Conservation (phyloP, 2,113 vertebrate genomes). For the Etheostoma spectabile region DNA sequence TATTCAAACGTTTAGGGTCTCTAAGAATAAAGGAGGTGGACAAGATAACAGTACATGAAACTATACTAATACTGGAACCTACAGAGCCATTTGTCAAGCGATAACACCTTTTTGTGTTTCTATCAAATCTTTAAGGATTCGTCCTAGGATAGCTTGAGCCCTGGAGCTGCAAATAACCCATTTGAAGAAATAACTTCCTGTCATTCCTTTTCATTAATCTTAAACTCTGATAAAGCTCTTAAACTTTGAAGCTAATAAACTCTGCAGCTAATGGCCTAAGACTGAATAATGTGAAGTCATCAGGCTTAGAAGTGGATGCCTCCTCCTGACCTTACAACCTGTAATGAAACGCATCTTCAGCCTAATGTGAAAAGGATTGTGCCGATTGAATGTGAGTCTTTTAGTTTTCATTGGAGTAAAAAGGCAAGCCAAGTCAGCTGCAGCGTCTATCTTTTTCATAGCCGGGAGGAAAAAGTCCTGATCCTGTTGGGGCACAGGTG, state of each 20-base stretch:
- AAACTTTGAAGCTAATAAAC: slow-evolving; percentile 54
- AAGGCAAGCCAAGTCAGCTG: background rate
- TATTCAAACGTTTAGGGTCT: background rate
- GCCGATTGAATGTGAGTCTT: slow-evolving; percentile 21
- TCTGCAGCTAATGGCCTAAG: slow-evolving; percentile 51
- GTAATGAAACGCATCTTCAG: slow-evolving; percentile 56
- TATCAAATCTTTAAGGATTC: slow-evolving; percentile 22
- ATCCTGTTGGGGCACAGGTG: slow-evolving; percentile 6
- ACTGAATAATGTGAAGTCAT: slow-evolving; percentile 59
- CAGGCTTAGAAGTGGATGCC: slow-evolving; percentile 31
- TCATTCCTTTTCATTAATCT: slow-evolving; percentile 57
- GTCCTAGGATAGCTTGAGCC: slow-evolving; percentile 33
- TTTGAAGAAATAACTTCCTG: slow-evolving; percentile 34
- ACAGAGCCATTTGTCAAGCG: slow-evolving; percentile 1
- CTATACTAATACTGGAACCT: background rate
- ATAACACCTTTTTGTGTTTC: slow-evolving; percentile 36
- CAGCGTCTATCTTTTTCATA: background rate
- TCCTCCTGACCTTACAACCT: slow-evolving; percentile 55
- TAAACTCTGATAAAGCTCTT: slow-evolving; percentile 44
- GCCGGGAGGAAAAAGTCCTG: background rate
- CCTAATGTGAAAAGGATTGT: slow-evolving; percentile 31
- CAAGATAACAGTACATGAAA: slow-evolving; percentile 1
- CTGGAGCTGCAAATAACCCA: slow-evolving; percentile 28
- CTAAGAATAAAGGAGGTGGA: slow-evolving; percentile 3
- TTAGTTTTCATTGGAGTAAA: slow-evolving; percentile 27